These are phyloP conservation scores for Drepanosiphum platanoidis DNA, from an alignment of 2,888 invertebrate genomes.

Conservation along the genomic window DNA sequence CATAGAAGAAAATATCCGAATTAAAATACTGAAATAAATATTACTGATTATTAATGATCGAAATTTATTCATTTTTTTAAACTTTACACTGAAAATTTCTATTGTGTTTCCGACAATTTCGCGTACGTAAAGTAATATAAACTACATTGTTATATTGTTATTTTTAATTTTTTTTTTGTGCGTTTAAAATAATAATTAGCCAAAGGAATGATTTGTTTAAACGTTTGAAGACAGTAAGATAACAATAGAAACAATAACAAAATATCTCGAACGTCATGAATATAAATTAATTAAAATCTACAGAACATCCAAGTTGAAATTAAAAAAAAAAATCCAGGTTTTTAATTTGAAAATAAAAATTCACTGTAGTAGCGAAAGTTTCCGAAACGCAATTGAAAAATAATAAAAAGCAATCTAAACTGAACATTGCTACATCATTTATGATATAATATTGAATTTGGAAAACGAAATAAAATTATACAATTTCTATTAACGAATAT, in stretches of 20 bases:
- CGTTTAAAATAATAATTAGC: neutral
- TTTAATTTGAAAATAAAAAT: neutral
- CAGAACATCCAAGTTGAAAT: neutral
- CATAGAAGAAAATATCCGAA: no score
- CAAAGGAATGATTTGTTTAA: neutral
- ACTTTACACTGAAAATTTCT: neutral
- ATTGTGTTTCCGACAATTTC: neutral
- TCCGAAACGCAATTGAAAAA: neutral
- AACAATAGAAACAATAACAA: neutral
- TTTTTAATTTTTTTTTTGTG: slow-evolving; percentile 5
- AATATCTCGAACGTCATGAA: neutral
- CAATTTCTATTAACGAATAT: neutral
- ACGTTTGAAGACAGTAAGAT: neutral
- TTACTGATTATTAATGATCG: neutral
- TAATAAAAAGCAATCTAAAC: neutral
- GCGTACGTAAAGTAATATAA: neutral
- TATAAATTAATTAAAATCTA: neutral
- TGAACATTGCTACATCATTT: neutral
- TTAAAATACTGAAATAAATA: no score
- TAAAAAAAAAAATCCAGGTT: neutral
- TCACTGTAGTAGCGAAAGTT: neutral
- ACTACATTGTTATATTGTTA: neutral
- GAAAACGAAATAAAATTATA: neutral
- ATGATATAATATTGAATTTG: neutral
- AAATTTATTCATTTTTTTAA: neutral